Conservation (phyloP, 2,888 invertebrate species). For the Laspeyria flexula region DNA sequence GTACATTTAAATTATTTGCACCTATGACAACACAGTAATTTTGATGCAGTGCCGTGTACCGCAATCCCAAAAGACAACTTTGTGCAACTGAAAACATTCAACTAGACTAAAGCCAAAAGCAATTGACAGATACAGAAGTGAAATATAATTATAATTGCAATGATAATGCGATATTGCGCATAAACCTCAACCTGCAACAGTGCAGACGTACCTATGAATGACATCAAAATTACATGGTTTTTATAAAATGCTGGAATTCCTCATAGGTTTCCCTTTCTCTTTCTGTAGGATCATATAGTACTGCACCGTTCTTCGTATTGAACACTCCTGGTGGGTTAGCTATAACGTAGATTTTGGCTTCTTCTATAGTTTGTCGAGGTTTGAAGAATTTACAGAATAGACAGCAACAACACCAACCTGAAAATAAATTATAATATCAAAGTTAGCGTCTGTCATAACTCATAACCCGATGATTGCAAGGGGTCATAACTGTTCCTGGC, state of each 20-base stretch:
- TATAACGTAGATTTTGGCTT: slow-evolving; percentile 83
- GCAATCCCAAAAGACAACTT: too few relatives aligned
- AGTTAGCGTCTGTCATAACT: too few relatives aligned
- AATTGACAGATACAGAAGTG: too few relatives aligned
- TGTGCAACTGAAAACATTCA: too few relatives aligned
- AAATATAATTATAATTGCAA: too few relatives aligned
- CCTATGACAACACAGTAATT: too few relatives aligned
- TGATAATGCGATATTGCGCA: too few relatives aligned
- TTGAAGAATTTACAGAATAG: slow-evolving; percentile 86
- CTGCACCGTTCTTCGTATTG: slow-evolving; percentile 59
- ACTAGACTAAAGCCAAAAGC: too few relatives aligned
- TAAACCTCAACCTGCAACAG: too few relatives aligned
- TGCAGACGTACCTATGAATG: neutral
- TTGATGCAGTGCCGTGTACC: too few relatives aligned
- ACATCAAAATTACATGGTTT: slow-evolving; percentile 65
- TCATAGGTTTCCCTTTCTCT: slow-evolving; percentile 86
- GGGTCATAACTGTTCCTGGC: too few relatives aligned
- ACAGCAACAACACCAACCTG: slow-evolving; percentile 88
- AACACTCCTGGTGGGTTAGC: slow-evolving; percentile 86
- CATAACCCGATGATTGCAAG: neutral
- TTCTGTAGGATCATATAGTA: slow-evolving; percentile 82
- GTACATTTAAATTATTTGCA: too few relatives aligned
- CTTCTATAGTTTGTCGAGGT: slow-evolving; percentile 81
- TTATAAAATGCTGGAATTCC: slow-evolving; percentile 84
- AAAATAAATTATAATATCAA: slow-evolving; percentile 1